These are phyloP conservation scores for Agrenia bidenticulata DNA, from an alignment of 2,888 invertebrate genomes.

Conservation along the genomic window DNA sequence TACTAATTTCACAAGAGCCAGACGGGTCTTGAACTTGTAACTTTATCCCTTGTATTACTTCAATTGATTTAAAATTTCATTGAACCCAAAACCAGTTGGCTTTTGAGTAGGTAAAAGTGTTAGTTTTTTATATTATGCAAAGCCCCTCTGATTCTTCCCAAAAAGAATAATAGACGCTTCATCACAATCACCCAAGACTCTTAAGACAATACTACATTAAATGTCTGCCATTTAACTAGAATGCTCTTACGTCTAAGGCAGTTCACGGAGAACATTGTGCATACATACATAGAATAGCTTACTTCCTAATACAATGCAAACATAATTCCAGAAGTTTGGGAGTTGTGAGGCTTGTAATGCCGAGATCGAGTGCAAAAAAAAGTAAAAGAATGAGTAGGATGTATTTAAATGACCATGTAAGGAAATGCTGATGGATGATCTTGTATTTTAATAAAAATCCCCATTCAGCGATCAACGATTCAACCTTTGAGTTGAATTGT, in stretches of 20 bases:
- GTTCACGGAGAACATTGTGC: neutral
- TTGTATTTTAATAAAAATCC: neutral
- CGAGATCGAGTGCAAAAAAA: too few relatives aligned
- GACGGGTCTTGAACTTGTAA: neutral
- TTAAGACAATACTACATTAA: too few relatives aligned
- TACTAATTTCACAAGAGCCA: neutral
- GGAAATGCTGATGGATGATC: constrained; percentile 29
- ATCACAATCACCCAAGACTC: too few relatives aligned
- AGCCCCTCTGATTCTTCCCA: neutral
- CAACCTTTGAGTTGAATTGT: too few relatives aligned
- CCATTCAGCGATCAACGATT: neutral
- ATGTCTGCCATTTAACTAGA: too few relatives aligned
- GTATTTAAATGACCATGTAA: constrained; percentile 42
- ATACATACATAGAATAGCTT: too few relatives aligned
- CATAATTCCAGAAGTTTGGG: constrained; percentile 1
- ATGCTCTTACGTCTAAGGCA: too few relatives aligned
- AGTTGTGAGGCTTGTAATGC: neutral
- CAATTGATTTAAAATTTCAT: neutral
- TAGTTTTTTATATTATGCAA: neutral
- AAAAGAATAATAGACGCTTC: neutral
- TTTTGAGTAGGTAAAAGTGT: neutral
- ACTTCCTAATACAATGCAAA: neutral
- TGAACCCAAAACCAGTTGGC: constrained; percentile 5
- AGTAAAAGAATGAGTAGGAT: neutral
- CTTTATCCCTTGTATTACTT: neutral